phyloP scores from a whole-genome alignment of 2,888 invertebrate genomes.

The Polymixis flavicincta region DNA sequence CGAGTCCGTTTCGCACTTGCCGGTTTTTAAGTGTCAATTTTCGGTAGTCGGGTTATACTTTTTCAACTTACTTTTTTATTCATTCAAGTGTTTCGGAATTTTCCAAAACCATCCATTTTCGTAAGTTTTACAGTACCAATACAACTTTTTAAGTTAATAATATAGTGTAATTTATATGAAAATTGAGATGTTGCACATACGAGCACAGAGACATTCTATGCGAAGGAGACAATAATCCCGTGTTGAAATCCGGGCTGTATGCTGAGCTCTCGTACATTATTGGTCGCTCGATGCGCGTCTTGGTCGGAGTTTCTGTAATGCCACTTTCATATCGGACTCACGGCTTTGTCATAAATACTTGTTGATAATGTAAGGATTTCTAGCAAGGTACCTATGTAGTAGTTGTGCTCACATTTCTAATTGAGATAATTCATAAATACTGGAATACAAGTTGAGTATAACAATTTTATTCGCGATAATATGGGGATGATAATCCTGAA shows the following conservation, averaged over 20 bases:
- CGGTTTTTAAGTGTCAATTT: too few species aligned
- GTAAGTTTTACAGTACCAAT: neutral
- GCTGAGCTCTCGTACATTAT: conserved; percentile 65
- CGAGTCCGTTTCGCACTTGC: too few species aligned
- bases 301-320: conserved; percentile 13
- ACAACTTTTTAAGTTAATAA: too few species aligned
- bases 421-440: too few species aligned
- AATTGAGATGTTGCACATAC: neutral
- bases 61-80: too few species aligned
- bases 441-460: too few species aligned
- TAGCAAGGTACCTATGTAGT: too few species aligned
- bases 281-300: conserved; percentile 41
- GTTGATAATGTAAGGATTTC: neutral
- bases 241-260: conserved; percentile 35
- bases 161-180: too few species aligned
- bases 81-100: neutral
- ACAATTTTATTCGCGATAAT: too few species aligned
- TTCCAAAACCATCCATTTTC: neutral
- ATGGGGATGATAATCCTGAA: too few species aligned
- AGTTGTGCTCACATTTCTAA: too few species aligned
- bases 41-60: too few species aligned
- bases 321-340: conserved; percentile 16
- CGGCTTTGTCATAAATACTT: neutral
- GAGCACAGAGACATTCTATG: neutral
- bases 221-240: neutral